phyloP scores from a whole-genome alignment of 2,113 vertebrate genomes.

The Charina bottae region DNA sequence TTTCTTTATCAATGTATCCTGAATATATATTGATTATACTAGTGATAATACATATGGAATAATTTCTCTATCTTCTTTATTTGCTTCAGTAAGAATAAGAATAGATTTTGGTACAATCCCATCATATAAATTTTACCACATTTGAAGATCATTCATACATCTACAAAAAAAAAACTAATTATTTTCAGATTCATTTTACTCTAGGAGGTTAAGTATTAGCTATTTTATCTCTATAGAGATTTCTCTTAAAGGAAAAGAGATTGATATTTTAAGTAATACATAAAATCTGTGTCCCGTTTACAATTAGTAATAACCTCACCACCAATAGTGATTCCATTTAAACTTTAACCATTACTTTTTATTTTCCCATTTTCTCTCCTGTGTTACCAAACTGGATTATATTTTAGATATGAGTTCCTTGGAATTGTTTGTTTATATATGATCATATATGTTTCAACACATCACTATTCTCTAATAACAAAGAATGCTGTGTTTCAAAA shows the following conservation, averaged over 20 bases:
- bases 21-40: no score
- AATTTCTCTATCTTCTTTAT: background rate
- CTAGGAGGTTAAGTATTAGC: background rate
- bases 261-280: background rate
- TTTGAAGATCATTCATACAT: background rate
- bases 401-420: background rate
- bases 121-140: background rate
- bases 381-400: background rate
- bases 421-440: background rate
- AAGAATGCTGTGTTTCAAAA: no score
- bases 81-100: background rate
- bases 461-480: no score
- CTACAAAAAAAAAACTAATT: background rate
- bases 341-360: background rate
- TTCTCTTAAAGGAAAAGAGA: background rate
- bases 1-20: no score
- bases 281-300: background rate
- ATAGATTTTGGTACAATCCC: background rate
- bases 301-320: background rate
- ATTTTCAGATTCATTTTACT: background rate
- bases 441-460: background rate
- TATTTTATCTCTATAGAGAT: background rate
- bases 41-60: no score
- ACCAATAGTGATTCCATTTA: background rate
- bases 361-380: background rate